A percentile compares a stretch with the other conserved stretches of the same genome.
Evolutionary conservation across 2,797 vertebrate genomes (phyloP).

Genomic region (Microctenopoma stevenorrisi): DNA sequence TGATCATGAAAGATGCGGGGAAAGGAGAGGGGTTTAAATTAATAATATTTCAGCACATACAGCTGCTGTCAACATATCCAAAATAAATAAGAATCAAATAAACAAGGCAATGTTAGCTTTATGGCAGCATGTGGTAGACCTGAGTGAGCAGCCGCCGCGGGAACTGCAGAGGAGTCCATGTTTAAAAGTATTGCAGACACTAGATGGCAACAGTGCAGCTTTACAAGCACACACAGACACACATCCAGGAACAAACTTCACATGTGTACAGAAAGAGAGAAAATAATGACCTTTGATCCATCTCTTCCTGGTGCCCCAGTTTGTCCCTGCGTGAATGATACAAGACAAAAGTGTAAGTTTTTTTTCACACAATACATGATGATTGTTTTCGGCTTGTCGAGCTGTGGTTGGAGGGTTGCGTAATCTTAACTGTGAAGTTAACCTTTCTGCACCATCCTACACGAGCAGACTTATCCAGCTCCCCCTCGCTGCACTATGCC

Average conservation of each 20-base stretch:
- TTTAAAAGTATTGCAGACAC: background rate
- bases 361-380: background rate
- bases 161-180: background rate
- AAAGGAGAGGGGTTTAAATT: too few species aligned
- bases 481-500: too few species aligned
- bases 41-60: too few species aligned
- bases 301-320: slow-evolving; percentile 82
- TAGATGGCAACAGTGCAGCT: slow-evolving; percentile 10
- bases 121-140: background rate
- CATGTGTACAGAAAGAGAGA: background rate
- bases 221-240: slow-evolving; percentile 6
- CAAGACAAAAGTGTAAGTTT: slow-evolving; percentile 10
- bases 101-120: too few species aligned
- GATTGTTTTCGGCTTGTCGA: too few species aligned
- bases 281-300: slow-evolving; percentile 80
- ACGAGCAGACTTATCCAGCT: too few species aligned
- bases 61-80: too few species aligned
- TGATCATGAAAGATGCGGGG: background rate
- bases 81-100: too few species aligned
- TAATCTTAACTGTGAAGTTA: background rate
- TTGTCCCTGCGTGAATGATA: slow-evolving; percentile 73
- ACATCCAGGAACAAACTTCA: slow-evolving; percentile 2
- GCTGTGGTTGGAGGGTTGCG: background rate
- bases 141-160: background rate
- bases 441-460: too few species aligned